Evolutionary conservation across 2,888 invertebrate species (phyloP).

Genomic region (Junonia oenone): DNA sequence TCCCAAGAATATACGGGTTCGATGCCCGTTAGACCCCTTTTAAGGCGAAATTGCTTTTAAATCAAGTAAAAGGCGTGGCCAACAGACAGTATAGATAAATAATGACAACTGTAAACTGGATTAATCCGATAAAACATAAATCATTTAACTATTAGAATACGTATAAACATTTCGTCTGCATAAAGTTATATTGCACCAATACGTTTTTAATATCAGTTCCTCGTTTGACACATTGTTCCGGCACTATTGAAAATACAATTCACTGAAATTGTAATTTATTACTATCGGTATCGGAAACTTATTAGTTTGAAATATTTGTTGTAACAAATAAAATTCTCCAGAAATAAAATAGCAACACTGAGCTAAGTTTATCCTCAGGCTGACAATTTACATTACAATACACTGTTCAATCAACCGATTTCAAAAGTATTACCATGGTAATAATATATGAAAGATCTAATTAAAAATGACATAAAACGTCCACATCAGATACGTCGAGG

Average conservation of each 20-base stretch:
- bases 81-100: constrained; percentile 12
- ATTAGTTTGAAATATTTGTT: too few relatives aligned
- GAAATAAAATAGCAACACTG: too few relatives aligned
- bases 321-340: too few relatives aligned
- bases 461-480: background rate
- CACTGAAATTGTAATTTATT: too few relatives aligned
- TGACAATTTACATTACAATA: too few relatives aligned
- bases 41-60: constrained; percentile 17
- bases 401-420: too few relatives aligned
- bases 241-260: too few relatives aligned
- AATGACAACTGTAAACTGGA: constrained; percentile 12
- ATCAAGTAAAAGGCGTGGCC: constrained; percentile 19
- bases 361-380: too few relatives aligned
- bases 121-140: constrained; percentile 9
- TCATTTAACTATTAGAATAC: constrained; percentile 9
- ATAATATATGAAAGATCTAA: too few relatives aligned
- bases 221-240: too few relatives aligned
- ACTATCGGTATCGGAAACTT: too few relatives aligned
- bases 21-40: constrained; percentile 13
- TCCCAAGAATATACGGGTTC: constrained; percentile 4
- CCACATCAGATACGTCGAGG: background rate
- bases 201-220: background rate
- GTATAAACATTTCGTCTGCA: background rate
- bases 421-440: too few relatives aligned
- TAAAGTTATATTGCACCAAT: background rate